Base-by-base conservation (phyloP, 2,113 vertebrate species). In the Nothobranchius kuhntae region DNA sequence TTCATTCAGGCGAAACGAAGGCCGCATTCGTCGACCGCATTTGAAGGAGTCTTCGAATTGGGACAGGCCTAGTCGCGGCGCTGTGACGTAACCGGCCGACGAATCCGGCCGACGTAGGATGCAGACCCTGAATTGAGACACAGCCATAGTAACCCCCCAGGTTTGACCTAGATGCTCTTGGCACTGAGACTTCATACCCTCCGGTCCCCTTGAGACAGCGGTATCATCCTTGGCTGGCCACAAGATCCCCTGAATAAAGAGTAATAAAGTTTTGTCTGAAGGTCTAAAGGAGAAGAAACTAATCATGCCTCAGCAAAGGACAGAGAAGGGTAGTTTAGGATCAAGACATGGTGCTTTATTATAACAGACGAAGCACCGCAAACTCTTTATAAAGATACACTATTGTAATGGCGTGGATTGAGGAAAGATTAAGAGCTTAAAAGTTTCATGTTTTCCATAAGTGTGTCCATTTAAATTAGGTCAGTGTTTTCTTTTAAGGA, bases 401-500 rank as follows among this genome's bases (percentile, higher is more conserved):
- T 30, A 68, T 65, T 82, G 47, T 62, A 82, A 71, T 76, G 56
- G 83, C 71, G 40, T 13, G 81, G 69, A 84, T 81, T 82, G 75
- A 53, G 13, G 14, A 65, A 79, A 73, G 80, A 78, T 85, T 80
- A 83, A 73, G 50, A 65, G 52, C 62, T 82, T 84, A 78, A 73
- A 71, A 75, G 61, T 77, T 79, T 54, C 64, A 11, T 42, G 75
- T 79, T 80, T 86, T 70, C 57, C 73, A 63, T 53, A 72, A 77
- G 72, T 73, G 21, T 75, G 67, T 65, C 65, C 57, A 71, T 81
- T 80, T 53, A 78, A 83, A 81, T 76, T 53, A 65, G 74, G 76
- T 63, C 77, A 73, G 38, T 30, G 30, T 75, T 67, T 53, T 79
- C 56, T 73, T 87, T 81, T 55, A 71, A 68, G 73, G 76, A 82